Evolutionary conservation across 1,140 invertebrate genomes (phyloP), one percentile per base, ranked within the genome.

Genomic region (Aethina tumida): DNA sequence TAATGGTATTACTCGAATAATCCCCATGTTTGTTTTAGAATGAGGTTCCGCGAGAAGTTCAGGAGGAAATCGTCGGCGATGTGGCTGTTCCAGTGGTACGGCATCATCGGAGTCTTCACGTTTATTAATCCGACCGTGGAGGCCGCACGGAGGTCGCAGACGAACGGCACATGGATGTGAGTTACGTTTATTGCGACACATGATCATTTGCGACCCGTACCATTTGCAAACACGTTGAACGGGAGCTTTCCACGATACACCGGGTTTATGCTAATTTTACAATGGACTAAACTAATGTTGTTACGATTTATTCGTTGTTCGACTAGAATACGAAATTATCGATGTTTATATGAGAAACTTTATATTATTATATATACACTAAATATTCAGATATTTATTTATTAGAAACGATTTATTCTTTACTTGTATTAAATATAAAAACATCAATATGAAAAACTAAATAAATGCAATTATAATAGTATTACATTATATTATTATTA

Each of bases 151-250:
- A 47, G 45, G 35, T 43, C 48, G 22, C 32, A 34, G 12, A 45
- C 43, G 25, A 53, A 53, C 35, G 51, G 51, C 7, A 53, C 51
- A 37, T 53, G 51, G 51, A 47, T 53, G 51, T 52, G 46, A 52
- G 50, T 42, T 40, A 37, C 34, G 25, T 39, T 22, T 35, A 28
- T 39, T 31, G 8, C 4, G 2, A 15, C 17, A 9, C 18, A 18
- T 33, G 7, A 6, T 13, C 27, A 29, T 9, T 12, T 29, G 6
- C 6, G 27, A 7, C 13, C 12, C 17, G 17, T 33, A 12, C 20
- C 5, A 15, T 12, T 6, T 24, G n/a, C 14, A 19, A 10, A 19
- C 12, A 15, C 14, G 19, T 21, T 34, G 12, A 19, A 10, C 9
- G 31, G 15, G 13, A 33, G 17, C 12, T 15, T 18, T 10, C 14